A percentile compares a stretch with the other conserved stretches of the same genome.
Evolutionary conservation across 2,113 vertebrate genomes (phyloP).

Genomic region (Gasterosteus nipponicus): DNA sequence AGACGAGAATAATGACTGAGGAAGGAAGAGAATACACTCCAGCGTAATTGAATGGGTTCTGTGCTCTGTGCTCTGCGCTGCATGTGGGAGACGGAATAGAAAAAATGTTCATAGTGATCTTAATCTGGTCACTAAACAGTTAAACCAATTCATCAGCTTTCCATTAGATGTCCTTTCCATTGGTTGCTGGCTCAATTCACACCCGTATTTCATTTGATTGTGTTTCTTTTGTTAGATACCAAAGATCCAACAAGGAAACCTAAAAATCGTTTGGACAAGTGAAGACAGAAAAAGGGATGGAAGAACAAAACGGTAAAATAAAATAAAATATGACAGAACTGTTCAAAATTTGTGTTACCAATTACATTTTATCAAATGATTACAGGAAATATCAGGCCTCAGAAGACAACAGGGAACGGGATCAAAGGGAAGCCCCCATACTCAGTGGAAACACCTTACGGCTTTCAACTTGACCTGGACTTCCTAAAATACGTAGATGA

Average conservation of each 20-base stretch:
- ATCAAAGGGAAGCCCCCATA: slow-evolving; percentile 85
- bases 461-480: slow-evolving; percentile 94
- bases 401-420: slow-evolving; percentile 77
- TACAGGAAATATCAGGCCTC: slow-evolving; percentile 77
- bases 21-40: background rate
- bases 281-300: slow-evolving; percentile 78
- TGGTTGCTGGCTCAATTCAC: background rate
- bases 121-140: slow-evolving; percentile 36
- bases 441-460: slow-evolving; percentile 94
- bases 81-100: slow-evolving; percentile 21
- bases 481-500: slow-evolving; percentile 98
- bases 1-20: slow-evolving; percentile 5
- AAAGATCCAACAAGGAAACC: slow-evolving; percentile 45
- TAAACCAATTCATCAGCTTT: slow-evolving; percentile 23
- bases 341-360: background rate
- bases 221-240: slow-evolving; percentile 52
- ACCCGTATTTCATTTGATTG: background rate
- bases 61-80: slow-evolving; percentile 24
- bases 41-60: slow-evolving; percentile 32
- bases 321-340: slow-evolving; percentile 1
- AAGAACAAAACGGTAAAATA: slow-evolving; percentile 85
- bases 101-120: slow-evolving; percentile 16
- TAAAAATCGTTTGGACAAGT: slow-evolving; percentile 26
- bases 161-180: slow-evolving; percentile 25
- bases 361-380: slow-evolving; percentile 25